Evolutionary conservation across 2,888 invertebrate species (phyloP).

Genomic region (Synergus gifuensis): DNA sequence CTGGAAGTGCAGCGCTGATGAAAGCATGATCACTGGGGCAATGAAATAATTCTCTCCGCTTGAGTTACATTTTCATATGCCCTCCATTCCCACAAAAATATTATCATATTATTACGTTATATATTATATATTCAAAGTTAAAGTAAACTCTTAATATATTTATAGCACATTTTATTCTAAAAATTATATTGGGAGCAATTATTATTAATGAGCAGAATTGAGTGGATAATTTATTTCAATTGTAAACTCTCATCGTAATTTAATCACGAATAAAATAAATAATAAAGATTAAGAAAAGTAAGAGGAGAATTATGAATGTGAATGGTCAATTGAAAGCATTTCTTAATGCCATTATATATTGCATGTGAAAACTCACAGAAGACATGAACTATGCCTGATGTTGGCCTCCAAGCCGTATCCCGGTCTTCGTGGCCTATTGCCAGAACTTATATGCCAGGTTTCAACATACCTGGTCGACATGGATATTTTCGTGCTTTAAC

Average conservation of each 20-base stretch:
- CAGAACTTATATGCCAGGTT: constrained; percentile 76
- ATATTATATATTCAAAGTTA: too few relatives aligned
- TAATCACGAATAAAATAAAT: not conserved
- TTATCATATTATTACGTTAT: too few relatives aligned
- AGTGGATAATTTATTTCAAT: not conserved
- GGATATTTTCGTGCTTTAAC: constrained; percentile 76
- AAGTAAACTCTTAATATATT: too few relatives aligned
- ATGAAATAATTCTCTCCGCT: not conserved
- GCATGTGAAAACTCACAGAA: constrained; percentile 31
- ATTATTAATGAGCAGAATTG: not conserved
- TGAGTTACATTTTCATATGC: not conserved
- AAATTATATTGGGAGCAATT: not conserved
- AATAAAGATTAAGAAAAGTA: not conserved
- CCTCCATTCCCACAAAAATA: too few relatives aligned
- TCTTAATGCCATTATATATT: constrained; percentile 29
- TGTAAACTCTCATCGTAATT: not conserved
- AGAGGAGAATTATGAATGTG: not conserved
- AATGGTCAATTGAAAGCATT: constrained; percentile 32
- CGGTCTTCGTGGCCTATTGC: constrained; percentile 68
- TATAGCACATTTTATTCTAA: not conserved
- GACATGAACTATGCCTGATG: constrained; percentile 54
- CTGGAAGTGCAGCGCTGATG: not conserved
- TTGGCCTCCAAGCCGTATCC: constrained; percentile 61
- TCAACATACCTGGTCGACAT: constrained; percentile 75
- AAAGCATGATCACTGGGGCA: not conserved